Percentiles rank a stretch among this genome's conserved stretches.
phyloP scores from a whole-genome alignment of 2,888 invertebrate species.

The Parnassius mnemosyne region DNA sequence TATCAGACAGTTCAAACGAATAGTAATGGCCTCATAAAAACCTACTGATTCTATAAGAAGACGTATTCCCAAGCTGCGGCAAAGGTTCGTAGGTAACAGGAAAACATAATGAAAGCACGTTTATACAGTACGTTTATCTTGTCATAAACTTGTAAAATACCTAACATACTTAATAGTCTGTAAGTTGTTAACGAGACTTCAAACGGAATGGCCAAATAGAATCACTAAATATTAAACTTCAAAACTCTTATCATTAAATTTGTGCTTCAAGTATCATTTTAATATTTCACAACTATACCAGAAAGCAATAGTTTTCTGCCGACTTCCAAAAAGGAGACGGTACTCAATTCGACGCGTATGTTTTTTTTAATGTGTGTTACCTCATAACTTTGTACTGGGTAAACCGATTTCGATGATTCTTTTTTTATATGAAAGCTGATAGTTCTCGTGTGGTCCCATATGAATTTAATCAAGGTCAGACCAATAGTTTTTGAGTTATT shows the following conservation, averaged over 20 bases:
- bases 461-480: too few relatives aligned
- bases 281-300: too few relatives aligned
- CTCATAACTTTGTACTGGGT: too few relatives aligned
- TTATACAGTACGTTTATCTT: slow-evolving; percentile 16
- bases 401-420: too few relatives aligned
- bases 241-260: not conserved
- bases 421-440: too few relatives aligned
- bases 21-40: slow-evolving; percentile 23
- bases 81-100: slow-evolving; percentile 10
- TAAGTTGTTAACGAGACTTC: slow-evolving; percentile 11
- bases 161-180: slow-evolving; percentile 6
- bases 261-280: too few relatives aligned
- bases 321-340: too few relatives aligned
- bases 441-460: too few relatives aligned
- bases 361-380: too few relatives aligned
- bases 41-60: slow-evolving; percentile 23
- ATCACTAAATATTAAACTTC: slow-evolving; percentile 1
- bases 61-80: slow-evolving; percentile 19
- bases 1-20: slow-evolving; percentile 22
- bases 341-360: too few relatives aligned
- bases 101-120: slow-evolving; percentile 22
- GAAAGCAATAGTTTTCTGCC: too few relatives aligned
- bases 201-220: not conserved
- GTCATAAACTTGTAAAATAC: slow-evolving; percentile 26
- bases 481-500: too few relatives aligned